Evolutionary conservation across 2,888 invertebrate genomes (phyloP).

Genomic region (Hesperia comma): DNA sequence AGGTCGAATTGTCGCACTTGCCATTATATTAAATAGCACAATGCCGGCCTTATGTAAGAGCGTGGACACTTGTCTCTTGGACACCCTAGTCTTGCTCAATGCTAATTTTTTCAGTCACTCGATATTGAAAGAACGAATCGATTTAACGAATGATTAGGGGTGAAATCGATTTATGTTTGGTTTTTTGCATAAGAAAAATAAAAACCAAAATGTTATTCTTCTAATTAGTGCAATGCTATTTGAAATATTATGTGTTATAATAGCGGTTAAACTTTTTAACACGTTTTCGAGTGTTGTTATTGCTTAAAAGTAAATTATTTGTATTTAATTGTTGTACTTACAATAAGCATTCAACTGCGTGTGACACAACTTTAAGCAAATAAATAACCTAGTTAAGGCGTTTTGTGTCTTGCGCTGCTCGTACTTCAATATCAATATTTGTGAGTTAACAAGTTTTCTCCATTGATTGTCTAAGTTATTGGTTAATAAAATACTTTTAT

Average conservation of each 20-base stretch:
- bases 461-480: background rate
- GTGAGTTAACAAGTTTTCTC: background rate
- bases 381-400: background rate
- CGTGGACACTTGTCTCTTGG: constrained; percentile 45
- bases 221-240: background rate
- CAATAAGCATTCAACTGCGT: background rate
- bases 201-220: background rate
- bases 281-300: constrained; percentile 3
- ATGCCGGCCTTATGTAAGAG: constrained; percentile 52
- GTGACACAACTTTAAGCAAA: background rate
- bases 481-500: background rate
- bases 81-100: constrained; percentile 44
- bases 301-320: background rate
- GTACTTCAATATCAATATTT: background rate
- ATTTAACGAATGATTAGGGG: constrained; percentile 37
- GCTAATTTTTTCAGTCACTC: constrained; percentile 47
- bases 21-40: constrained; percentile 47
- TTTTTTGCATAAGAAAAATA: background rate
- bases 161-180: constrained; percentile 14
- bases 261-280: background rate
- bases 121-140: constrained; percentile 55
- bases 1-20: constrained; percentile 49
- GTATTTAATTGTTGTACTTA: background rate
- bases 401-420: background rate
- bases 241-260: background rate